Conservation (phyloP, 1,140 invertebrate genomes). For the Brachystomella parvula region DNA sequence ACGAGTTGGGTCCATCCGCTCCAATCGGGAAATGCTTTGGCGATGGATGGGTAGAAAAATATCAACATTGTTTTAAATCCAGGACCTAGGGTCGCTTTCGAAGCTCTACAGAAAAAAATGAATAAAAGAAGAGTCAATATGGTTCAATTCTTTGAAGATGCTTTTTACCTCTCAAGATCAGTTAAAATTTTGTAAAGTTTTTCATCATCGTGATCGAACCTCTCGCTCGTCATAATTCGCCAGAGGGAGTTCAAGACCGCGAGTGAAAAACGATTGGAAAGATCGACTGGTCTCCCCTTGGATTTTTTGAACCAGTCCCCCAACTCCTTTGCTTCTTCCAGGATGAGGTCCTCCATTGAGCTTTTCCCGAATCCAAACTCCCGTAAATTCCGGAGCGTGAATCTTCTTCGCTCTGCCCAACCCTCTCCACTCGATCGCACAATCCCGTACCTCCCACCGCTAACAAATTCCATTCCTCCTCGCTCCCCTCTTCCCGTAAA, state of each 20-base stretch:
- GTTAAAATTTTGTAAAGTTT: constrained; percentile 13
- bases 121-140: neutral
- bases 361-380: constrained; percentile 35
- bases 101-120: neutral
- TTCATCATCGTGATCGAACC: constrained; percentile 18
- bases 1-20: neutral
- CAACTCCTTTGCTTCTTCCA: constrained; percentile 32
- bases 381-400: constrained; percentile 27
- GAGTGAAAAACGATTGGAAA: constrained; percentile 4
- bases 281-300: neutral
- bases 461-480: neutral
- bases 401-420: constrained; percentile 34
- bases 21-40: neutral
- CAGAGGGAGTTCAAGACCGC: constrained; percentile 24
- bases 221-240: constrained; percentile 14
- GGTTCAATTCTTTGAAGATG: neutral
- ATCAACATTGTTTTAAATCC: neutral
- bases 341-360: constrained; percentile 27
- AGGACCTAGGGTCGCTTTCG: neutral
- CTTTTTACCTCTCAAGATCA: constrained; percentile 4
- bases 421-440: constrained; percentile 16
- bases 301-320: constrained; percentile 7
- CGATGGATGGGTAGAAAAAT: neutral
- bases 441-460: neutral
- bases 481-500: neutral